Evolutionary conservation across 2,113 vertebrate genomes (phyloP), one percentile per base, ranked within the genome.

Genomic region (Genyomyrus donnyi): DNA sequence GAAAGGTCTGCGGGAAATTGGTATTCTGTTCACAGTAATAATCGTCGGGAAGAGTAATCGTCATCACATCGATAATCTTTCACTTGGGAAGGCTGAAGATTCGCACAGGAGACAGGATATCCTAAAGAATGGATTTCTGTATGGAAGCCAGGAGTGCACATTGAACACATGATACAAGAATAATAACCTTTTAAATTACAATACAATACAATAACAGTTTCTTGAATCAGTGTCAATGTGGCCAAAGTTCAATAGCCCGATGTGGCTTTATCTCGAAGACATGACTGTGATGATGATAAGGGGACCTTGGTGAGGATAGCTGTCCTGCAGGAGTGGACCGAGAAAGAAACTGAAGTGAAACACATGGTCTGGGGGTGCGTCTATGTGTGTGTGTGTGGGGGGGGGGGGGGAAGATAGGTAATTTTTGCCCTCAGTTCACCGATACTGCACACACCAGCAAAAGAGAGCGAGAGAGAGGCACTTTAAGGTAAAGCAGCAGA

Each of bases 401-500:
- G 27, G 70, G 0, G 70, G 27, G 27, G 27, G 15, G 27, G 70
- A 31, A 77, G 27, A 39, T 39, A 77, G 39, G 42, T 80, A 7
- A 88, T 13, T 58, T 89, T 46, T 91, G 90, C 85, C 83, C 77
- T 90, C 77, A 27, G 77, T 91, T 88, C 86, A 77, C 91, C 90
- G 74, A 88, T 87, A 90, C 24, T 62, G 85, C 89, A 74, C 62
- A 90, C 85, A 92, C 80, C 83, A 56, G 50, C 83, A 90, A 90
- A 91, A 52, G n/a, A 62, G 49, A 19, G 31, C 0, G 49, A 24
- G 49, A 56, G n/a, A 53, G 85, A 94, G 92, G 92, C 93, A 90
- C 91, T 91, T 90, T 93, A 90, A 95, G 93, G 93, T 93, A 91
- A 93, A 91, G 74, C 5, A 74, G 56, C 70, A 85, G 90, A 88